Base-by-base conservation (phyloP, 2,888 invertebrate species). In the Chaetoderma sp. region DNA sequence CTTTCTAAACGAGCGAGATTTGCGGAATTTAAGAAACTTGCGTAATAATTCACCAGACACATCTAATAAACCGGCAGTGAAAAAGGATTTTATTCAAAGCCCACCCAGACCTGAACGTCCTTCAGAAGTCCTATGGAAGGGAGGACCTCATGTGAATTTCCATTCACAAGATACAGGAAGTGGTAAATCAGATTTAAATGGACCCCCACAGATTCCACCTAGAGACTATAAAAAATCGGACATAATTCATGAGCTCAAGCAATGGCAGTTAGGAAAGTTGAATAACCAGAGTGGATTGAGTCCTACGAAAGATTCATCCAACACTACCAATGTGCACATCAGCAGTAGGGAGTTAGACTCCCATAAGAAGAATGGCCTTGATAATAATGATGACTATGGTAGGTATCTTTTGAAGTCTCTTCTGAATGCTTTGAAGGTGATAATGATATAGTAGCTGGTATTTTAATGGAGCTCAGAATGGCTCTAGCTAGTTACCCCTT, bases 1-100 rank as follows among this genome's bases (percentile, higher is more conserved):
- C 70, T 65, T 69, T 79, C 89, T 90, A 50, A 91, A 91, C 78
- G 32, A 32, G n/a, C 28, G 52, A 32, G 32, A 52, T 18, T 13
- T 25, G 13, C 18, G 25, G 13, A 27, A 13, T 16, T 36, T n/a
- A 13, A 28, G 32, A n/a, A 16, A 18, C 28, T 13, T n/a, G 10
- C n/a, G 10, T 13, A 36, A 36, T 36, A 27, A 13, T 16, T 36
- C 39, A 13, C 52, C 52, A n/a, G 16, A 18, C 28, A 36, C 39
- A 13, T 36, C 39, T 13, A 36, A 36, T 36, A n/a, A n/a, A 36
- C 39, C 39, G 10, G 27, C 32, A n/a, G 47, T 47, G 10, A n/a
- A n/a, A n/a, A n/a, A n/a, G n/a, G n/a, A n/a, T n/a, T n/a, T n/a
- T n/a, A n/a, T 57, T 27, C 69, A 68, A 8, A 69, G 72, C 10